These are phyloP conservation scores for Dryas iulia DNA, from an alignment of 1,140 invertebrate species.

Conservation along the genomic window DNA sequence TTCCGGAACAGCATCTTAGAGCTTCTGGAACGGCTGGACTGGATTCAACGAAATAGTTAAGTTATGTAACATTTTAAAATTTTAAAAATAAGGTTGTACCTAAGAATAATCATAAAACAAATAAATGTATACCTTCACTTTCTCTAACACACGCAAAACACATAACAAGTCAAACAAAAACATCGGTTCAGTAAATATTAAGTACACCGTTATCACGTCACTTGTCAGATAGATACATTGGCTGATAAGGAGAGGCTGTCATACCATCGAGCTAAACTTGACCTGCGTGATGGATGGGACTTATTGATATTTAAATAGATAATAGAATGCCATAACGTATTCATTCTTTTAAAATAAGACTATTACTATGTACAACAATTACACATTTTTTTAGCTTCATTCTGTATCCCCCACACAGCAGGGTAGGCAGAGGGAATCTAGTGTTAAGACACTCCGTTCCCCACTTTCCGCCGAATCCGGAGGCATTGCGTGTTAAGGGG, in stretches of 20 bases:
- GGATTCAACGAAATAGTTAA: no score
- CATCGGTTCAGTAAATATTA: conserved; percentile 12
- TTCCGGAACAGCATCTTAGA: no score
- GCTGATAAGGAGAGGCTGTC: conserved; percentile 17
- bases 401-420: no score
- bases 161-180: conserved; percentile 10
- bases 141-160: not conserved
- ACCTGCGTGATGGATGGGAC: not conserved
- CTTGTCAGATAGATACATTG: conserved; percentile 14
- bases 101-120: not conserved
- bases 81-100: no score
- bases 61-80: no score
- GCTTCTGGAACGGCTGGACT: no score
- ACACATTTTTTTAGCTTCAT: no score
- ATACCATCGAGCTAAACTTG: conserved; percentile 6
- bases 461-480: no score
- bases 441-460: no score
- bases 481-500: no score
- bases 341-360: not conserved
- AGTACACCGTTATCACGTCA: conserved; percentile 5
- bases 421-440: no score
- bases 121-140: not conserved
- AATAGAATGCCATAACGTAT: not conserved
- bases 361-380: no score
- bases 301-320: not conserved